Conservation (phyloP, 2,888 invertebrate genomes). For the Lissocephala sabroskyi region DNA sequence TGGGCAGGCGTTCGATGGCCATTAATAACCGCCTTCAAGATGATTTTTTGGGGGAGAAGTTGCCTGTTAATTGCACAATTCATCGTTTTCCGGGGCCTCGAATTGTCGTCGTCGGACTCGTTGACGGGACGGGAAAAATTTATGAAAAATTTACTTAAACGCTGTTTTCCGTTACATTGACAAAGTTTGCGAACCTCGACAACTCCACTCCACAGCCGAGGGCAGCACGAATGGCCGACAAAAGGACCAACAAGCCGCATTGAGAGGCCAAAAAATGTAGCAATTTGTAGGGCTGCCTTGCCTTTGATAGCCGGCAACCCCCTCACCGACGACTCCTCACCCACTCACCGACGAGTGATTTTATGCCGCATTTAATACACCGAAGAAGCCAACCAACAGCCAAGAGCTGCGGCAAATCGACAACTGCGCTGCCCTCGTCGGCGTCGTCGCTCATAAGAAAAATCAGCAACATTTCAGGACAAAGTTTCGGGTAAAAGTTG, state of each 20-base stretch:
- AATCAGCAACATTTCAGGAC: conserved; percentile 42
- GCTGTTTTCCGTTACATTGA: conserved; percentile 63
- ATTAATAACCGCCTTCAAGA: too few relatives aligned
- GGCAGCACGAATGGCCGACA: conserved; percentile 21
- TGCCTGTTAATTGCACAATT: too few relatives aligned
- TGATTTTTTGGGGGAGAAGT: too few relatives aligned
- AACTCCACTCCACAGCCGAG: conserved; percentile 1
- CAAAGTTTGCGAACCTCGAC: conserved; percentile 52
- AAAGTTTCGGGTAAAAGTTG: conserved; percentile 58
- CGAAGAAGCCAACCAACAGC: conserved; percentile 29
- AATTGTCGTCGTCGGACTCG: not conserved
- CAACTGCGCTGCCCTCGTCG: too few relatives aligned
- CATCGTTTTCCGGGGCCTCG: too few relatives aligned
- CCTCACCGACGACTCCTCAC: conserved; percentile 15
- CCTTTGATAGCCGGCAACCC: not conserved
- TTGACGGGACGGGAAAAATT: conserved; percentile 26
- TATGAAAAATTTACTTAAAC: conserved; percentile 61
- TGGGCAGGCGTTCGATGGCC: too few relatives aligned
- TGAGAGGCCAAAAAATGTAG: conserved; percentile 24
- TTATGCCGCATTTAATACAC: conserved; percentile 64
- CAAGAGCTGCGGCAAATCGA: too few relatives aligned
- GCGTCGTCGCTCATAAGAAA: conserved; percentile 59
- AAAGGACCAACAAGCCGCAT: conserved; percentile 23
- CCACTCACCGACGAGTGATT: conserved; percentile 32
- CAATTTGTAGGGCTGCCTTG: conserved; percentile 43